phyloP scores from a whole-genome alignment of 2,888 invertebrate genomes.

The Plebejus argus region DNA sequence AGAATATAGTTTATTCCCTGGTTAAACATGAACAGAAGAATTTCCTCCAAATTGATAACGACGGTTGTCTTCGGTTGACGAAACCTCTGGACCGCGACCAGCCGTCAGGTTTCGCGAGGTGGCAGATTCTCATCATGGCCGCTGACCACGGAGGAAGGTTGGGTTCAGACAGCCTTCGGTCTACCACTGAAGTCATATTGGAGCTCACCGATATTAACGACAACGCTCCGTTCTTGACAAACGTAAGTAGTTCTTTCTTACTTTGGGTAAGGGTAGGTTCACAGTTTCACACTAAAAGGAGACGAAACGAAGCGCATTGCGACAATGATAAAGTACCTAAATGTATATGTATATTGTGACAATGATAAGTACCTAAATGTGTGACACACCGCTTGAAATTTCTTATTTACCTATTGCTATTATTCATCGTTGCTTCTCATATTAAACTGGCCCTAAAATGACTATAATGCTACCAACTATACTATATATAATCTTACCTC shows the following conservation, averaged over 20 bases:
- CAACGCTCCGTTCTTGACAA: constrained; percentile 93
- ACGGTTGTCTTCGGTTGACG: constrained; percentile 87
- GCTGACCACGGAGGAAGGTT: constrained; percentile 86
- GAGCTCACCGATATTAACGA: constrained; percentile 93
- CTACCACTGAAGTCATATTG: constrained; percentile 85
- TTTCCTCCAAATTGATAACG: constrained; percentile 86
- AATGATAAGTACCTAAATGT: too few species aligned
- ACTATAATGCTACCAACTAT: too few species aligned
- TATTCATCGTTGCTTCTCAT: too few species aligned
- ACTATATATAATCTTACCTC: too few species aligned
- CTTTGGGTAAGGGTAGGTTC: background rate
- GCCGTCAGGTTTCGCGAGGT: constrained; percentile 90
- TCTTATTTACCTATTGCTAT: too few species aligned
- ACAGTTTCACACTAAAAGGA: too few species aligned
- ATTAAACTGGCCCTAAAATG: too few species aligned
- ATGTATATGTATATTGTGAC: too few species aligned
- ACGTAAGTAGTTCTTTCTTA: constrained; percentile 71
- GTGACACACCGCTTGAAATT: too few species aligned
- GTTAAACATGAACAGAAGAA: constrained; percentile 87
- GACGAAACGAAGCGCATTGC: too few species aligned
- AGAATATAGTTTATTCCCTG: constrained; percentile 88
- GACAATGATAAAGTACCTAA: too few species aligned
- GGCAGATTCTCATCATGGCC: constrained; percentile 88
- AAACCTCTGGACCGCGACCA: constrained; percentile 94
- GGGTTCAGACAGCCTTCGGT: constrained; percentile 81